Evolutionary conservation across 2,797 vertebrate species (phyloP).

Genomic region (Atherinosoma microstoma): DNA sequence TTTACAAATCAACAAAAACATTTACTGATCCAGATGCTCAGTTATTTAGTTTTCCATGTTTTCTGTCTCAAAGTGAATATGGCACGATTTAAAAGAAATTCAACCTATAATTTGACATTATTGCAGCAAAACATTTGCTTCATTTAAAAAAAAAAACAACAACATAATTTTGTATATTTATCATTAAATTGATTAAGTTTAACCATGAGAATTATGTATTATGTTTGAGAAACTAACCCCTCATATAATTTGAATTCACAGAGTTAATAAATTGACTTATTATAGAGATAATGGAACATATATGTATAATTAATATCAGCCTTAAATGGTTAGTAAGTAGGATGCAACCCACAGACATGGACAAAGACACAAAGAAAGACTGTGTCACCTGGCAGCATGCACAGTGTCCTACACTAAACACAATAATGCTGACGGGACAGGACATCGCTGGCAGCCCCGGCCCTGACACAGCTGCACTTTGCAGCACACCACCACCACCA

Average conservation of each 20-base stretch:
- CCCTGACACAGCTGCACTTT: conserved; percentile 23
- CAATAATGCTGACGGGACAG: conserved; percentile 59
- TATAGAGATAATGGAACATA: too few species aligned
- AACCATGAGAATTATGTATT: background rate
- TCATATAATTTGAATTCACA: too few species aligned
- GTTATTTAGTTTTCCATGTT: background rate
- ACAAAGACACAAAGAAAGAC: conserved; percentile 20
- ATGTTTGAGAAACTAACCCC: background rate
- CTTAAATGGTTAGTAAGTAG: background rate
- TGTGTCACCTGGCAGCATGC: conserved; percentile 45
- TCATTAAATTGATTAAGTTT: background rate
- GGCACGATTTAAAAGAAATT: background rate
- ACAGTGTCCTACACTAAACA: conserved; percentile 5
- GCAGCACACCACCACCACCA: conserved; percentile 36
- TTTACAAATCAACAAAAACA: background rate
- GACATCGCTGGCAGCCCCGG: conserved; percentile 18
- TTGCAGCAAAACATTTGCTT: too few species aligned
- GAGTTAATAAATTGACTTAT: background rate
- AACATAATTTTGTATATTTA: background rate
- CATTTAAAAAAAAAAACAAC: background rate
- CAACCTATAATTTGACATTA: background rate
- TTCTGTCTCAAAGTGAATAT: background rate
- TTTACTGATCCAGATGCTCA: background rate
- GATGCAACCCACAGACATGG: conserved; percentile 6
- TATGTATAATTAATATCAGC: background rate